These are phyloP conservation scores for Gadopsis bispinosus DNA, from an alignment of 2,797 vertebrate genomes.

Conservation along the genomic window DNA sequence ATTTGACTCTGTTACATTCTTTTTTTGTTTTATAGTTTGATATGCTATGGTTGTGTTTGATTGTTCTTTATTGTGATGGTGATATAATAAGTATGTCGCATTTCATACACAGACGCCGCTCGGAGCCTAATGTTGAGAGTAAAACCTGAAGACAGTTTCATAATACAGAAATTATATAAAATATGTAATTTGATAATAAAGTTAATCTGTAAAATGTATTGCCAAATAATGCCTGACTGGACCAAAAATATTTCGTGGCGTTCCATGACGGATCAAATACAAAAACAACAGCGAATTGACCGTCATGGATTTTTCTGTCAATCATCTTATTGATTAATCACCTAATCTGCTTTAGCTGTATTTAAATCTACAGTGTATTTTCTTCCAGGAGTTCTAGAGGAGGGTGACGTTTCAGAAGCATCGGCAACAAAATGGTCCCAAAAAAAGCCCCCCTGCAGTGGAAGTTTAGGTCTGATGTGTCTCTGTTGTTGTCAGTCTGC, in stretches of 20 bases:
- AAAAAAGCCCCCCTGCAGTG: not conserved
- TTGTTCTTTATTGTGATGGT: not conserved
- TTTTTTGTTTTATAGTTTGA: not conserved
- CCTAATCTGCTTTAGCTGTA: not conserved
- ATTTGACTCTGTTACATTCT: no score
- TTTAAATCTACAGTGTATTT: not conserved
- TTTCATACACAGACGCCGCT: not conserved
- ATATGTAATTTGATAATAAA: not conserved
- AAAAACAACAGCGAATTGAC: not conserved
- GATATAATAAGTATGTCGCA: not conserved
- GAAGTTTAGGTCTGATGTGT: not conserved
- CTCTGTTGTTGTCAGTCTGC: conserved; percentile 18
- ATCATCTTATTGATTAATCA: not conserved
- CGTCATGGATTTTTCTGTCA: not conserved
- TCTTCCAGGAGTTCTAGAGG: not conserved
- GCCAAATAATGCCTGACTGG: not conserved
- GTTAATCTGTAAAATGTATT: not conserved
- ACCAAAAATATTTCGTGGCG: not conserved
- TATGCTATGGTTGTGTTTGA: not conserved
- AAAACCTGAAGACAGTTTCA: not conserved
- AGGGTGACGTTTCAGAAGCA: not conserved
- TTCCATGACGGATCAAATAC: not conserved
- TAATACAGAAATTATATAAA: not conserved
- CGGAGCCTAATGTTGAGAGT: not conserved
- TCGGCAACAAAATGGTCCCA: not conserved